phyloP scores from a whole-genome alignment of 1,140 invertebrate species.

The Subanguina moxae region DNA sequence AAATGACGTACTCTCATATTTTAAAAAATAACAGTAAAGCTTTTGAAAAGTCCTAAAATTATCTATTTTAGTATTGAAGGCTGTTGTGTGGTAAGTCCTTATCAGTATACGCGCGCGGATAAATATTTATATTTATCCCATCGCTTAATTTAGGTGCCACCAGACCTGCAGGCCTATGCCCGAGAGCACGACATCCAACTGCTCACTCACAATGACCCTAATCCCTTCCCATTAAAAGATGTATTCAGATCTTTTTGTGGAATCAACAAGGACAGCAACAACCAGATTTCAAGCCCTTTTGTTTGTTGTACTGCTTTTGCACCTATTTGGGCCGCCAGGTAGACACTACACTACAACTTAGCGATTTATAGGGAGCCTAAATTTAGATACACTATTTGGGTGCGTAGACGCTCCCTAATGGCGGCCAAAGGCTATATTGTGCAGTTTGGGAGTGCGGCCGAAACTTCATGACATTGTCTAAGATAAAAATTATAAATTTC shows the following conservation, averaged over 20 bases:
- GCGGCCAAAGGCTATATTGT: constrained; percentile 46
- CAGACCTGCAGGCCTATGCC: constrained; percentile 80
- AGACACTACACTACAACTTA: neutral
- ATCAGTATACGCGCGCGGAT: neutral
- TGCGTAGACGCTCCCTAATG: constrained; percentile 48
- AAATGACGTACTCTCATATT: too few relatives aligned
- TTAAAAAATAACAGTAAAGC: too few relatives aligned
- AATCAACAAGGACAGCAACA: neutral
- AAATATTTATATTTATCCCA: constrained; percentile 7
- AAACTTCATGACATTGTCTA: too few relatives aligned
- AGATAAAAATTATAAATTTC: too few relatives aligned
- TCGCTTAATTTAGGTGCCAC: constrained; percentile 68
- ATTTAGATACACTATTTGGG: constrained; percentile 47
- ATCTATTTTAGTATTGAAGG: constrained; percentile 69
- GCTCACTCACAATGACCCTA: constrained; percentile 86
- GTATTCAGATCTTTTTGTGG: constrained; percentile 43
- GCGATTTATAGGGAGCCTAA: neutral
- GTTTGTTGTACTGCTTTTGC: constrained; percentile 31
- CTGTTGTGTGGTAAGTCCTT: constrained; percentile 74
- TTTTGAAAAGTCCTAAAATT: too few relatives aligned
- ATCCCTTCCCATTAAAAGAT: constrained; percentile 52
- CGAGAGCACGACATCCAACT: constrained; percentile 84
- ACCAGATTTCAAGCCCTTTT: constrained; percentile 7
- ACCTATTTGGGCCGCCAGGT: constrained; percentile 44
- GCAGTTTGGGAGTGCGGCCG: constrained; percentile 23